A percentile compares a stretch with the other conserved stretches of the same genome.
phyloP scores from a whole-genome alignment of 2,888 invertebrate species.

The Charanyca ferruginea region DNA sequence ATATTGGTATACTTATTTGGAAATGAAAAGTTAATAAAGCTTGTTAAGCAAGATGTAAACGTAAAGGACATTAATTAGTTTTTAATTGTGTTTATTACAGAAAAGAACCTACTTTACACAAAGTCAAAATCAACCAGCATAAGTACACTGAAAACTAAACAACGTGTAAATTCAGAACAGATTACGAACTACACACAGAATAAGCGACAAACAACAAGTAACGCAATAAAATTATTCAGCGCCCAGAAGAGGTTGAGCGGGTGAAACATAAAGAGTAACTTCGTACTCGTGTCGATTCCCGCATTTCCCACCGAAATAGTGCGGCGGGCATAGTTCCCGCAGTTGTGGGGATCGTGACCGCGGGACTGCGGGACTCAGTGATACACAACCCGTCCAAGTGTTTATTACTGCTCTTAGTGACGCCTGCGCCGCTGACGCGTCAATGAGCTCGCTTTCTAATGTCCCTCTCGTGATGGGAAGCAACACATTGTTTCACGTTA shows the following conservation, averaged over 20 bases:
- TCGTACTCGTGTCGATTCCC: conserved; percentile 58
- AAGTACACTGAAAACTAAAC: conserved; percentile 45
- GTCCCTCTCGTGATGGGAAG: conserved; percentile 51
- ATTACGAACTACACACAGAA: conserved; percentile 61
- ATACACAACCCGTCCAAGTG: conserved; percentile 48
- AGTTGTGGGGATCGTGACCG: conserved; percentile 53
- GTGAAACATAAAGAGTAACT: conserved; percentile 59
- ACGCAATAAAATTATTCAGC: conserved; percentile 65
- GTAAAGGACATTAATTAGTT: conserved; percentile 14
- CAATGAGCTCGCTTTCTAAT: conserved; percentile 52
- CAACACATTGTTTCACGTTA: conserved; percentile 57
- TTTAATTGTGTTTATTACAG: conserved; percentile 46
- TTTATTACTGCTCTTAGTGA: conserved; percentile 58
- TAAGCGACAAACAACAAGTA: conserved; percentile 63
- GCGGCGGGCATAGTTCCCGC: conserved; percentile 57
- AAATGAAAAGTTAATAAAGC: neutral
- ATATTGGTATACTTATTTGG: neutral
- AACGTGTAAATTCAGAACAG: conserved; percentile 62
- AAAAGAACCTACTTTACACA: conserved; percentile 50
- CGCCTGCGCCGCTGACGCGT: conserved; percentile 39
- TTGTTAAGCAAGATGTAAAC: neutral
- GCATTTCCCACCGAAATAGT: conserved; percentile 60
- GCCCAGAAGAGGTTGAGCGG: conserved; percentile 33
- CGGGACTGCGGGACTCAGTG: conserved; percentile 30
- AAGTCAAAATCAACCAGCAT: conserved; percentile 44